A percentile compares a stretch with the other conserved stretches of the same genome.
phyloP scores from a whole-genome alignment of 2,888 invertebrate species.

The Lycocerus yunnanus region DNA sequence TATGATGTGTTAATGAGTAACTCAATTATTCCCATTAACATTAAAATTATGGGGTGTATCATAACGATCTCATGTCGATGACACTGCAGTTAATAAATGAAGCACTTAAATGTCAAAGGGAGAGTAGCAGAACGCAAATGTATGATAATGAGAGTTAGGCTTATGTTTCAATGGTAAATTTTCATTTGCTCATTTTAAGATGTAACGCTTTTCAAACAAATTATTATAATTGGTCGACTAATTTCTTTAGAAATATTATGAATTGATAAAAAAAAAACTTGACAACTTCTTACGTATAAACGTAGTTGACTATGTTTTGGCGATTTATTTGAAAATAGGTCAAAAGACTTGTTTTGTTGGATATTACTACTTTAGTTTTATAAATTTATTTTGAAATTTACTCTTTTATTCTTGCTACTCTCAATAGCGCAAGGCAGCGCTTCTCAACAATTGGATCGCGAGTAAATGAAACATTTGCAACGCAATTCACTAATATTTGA shows the following conservation, averaged over 20 bases:
- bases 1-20: constrained; percentile 10
- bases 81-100: constrained; percentile 12
- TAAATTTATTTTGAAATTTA: too few relatives aligned
- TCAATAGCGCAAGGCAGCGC: too few relatives aligned
- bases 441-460: too few relatives aligned
- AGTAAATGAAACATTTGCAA: too few relatives aligned
- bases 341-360: background rate
- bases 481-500: too few relatives aligned
- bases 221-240: background rate
- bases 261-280: background rate
- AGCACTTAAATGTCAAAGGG: constrained; percentile 8
- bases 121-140: constrained; percentile 3
- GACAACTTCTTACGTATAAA: background rate
- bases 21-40: constrained; percentile 13
- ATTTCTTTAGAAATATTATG: background rate
- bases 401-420: too few relatives aligned
- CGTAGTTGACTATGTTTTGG: background rate
- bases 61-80: constrained; percentile 12
- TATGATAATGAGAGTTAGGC: background rate
- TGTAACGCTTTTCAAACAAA: background rate
- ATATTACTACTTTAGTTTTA: background rate
- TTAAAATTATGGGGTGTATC: constrained; percentile 10
- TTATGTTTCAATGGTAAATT: constrained; percentile 1
- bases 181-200: background rate
- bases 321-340: background rate